phyloP scores from a whole-genome alignment of 2,888 invertebrate species.

The Apotomis turbidana region DNA sequence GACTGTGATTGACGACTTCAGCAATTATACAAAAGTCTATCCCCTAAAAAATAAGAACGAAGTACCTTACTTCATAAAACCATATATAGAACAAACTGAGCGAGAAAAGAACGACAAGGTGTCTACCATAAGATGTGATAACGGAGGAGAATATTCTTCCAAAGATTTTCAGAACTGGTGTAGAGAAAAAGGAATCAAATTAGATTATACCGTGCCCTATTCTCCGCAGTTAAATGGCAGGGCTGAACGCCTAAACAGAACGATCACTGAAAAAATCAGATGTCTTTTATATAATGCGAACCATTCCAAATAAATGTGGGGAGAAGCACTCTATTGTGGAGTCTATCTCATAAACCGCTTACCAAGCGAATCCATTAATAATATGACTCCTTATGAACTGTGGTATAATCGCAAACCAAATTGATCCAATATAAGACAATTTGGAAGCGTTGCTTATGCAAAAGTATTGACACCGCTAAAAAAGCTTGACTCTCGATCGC shows the following conservation, averaged over 20 bases:
- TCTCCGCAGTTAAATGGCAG: slow-evolving; percentile 1
- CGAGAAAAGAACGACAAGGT: slow-evolving; percentile 1
- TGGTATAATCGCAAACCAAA: slow-evolving; percentile 1
- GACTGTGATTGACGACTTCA: slow-evolving; percentile 1
- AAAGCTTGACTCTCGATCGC: slow-evolving; percentile 1
- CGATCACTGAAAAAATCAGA: background rate
- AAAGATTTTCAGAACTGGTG: slow-evolving; percentile 1
- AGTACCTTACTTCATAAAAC: background rate
- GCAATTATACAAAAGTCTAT: slow-evolving; percentile 2
- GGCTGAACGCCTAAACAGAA: background rate
- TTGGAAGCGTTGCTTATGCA: background rate
- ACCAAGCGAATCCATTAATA: slow-evolving; percentile 9
- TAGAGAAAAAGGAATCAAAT: background rate
- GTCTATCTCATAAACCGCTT: slow-evolving; percentile 6
- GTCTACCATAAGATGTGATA: background rate
- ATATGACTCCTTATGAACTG: slow-evolving; percentile 2
- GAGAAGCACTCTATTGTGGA: slow-evolving; percentile 12
- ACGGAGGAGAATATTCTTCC: background rate
- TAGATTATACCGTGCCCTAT: background rate
- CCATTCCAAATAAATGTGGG: slow-evolving; percentile 1
- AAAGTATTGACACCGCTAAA: background rate
- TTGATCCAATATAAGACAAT: background rate
- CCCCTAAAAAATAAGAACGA: background rate
- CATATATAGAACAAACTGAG: slow-evolving; percentile 5
- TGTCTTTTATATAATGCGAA: background rate